Base-by-base conservation (phyloP, 2,113 vertebrate genomes). In the Hippocampus mohnikei region DNA sequence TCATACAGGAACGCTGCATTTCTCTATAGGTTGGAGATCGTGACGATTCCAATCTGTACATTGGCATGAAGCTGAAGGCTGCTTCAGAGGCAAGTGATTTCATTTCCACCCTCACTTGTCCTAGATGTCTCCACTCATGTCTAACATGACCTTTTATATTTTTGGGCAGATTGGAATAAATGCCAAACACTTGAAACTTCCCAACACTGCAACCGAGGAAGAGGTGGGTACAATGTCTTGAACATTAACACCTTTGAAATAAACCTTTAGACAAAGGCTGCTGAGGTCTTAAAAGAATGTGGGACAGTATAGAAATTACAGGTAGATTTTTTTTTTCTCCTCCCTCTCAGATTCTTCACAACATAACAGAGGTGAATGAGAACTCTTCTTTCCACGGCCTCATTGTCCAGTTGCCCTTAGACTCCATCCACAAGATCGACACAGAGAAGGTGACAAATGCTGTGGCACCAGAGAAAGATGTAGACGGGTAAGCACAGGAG, bases 41-140 rank as follows among this genome's bases (percentile, higher is more conserved):
- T 46, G 95, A 97, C 70, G 98, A 99, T 90, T 99, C 97, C 7
- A 99, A 97, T 87, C 91, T 98, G 76, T 99, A 98, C 88, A 98
- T 99, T 89, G 95, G 93, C 70, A 93, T 98, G 97, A 99, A 99
- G 86, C 79, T 98, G 81, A 98, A 99, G 83, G 97, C 97, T 80
- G 97, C 97, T 78, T 92, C 93, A 63, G 95, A 99, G 95, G 97
- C 97, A 92, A 87, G 65, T 5, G 29, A 3, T 12, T 70, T 48
- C 40, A 42, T 5, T 56, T 0, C n/a, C 23, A 25, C 11, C 15
- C 2, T 11, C 8, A 41, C 27, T 40, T 46, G 0, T 21, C 2
- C 11, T 42, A 0, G 7, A 25, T 52, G 52, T 71, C 63, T 62
- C 2, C 15, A 52, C 0, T 67, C 9, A 63, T 20, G 5, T 58